Evolutionary conservation across 2,797 vertebrate genomes (phyloP).

Genomic region (Lacerta agilis): DNA sequence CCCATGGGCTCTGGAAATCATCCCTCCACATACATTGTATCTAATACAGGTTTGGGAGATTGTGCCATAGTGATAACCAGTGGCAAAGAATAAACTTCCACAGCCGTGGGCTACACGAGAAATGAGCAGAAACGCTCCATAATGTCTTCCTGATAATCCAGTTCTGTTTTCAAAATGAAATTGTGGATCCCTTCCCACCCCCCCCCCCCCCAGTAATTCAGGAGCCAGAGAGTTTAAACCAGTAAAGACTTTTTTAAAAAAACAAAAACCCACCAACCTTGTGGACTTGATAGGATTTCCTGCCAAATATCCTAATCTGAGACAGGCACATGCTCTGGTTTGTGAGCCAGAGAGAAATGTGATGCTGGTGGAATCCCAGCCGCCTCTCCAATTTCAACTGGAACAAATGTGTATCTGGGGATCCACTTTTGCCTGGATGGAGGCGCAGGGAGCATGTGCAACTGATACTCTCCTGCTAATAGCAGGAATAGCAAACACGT

Average conservation of each 20-base stretch:
- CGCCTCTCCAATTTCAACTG: background rate
- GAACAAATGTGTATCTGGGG: background rate
- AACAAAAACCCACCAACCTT: background rate
- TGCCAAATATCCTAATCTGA: background rate
- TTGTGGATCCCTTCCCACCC: background rate
- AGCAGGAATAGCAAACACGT: accelerated
- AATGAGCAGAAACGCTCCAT: background rate
- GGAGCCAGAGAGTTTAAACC: constrained; percentile 18
- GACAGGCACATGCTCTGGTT: background rate
- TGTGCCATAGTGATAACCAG: too few relatives aligned
- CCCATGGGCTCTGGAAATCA: too few relatives aligned
- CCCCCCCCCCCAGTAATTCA: background rate
- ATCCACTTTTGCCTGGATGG: accelerated
- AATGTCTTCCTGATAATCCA: constrained; percentile 7
- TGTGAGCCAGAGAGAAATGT: accelerated
- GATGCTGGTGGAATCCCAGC: background rate
- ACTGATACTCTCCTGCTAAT: background rate
- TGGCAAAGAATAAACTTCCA: too few relatives aligned
- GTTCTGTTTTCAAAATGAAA: constrained; percentile 19
- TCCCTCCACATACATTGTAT: too few relatives aligned
- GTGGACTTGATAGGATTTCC: background rate
- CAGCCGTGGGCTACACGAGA: background rate
- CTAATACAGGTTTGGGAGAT: too few relatives aligned
- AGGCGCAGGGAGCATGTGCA: background rate
- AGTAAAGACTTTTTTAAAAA: background rate